Evolutionary conservation across 2,797 vertebrate species (phyloP).

Genomic region (Channa striata): DNA sequence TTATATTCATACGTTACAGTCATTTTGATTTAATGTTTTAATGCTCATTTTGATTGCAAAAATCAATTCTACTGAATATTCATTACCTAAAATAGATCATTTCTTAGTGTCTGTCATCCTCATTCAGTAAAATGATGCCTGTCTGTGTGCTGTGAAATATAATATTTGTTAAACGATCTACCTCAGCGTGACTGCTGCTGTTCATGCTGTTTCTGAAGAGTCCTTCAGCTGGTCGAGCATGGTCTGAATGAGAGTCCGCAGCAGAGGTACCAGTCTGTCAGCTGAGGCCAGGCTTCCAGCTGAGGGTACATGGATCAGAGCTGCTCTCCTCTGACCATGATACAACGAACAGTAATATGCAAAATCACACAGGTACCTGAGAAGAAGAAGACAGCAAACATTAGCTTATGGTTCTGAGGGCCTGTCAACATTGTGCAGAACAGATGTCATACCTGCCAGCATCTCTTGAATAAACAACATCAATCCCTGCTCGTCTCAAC

Average conservation of each 20-base stretch:
- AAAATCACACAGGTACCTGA: conserved; percentile 89
- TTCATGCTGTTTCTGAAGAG: neutral
- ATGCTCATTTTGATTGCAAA: too few species aligned
- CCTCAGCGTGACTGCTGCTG: neutral
- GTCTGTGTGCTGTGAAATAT: neutral
- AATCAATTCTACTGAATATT: too few species aligned
- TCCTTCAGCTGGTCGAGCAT: conserved; percentile 70
- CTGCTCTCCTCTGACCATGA: conserved; percentile 79
- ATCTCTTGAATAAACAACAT: conserved; percentile 85
- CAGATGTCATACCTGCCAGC: conserved; percentile 85
- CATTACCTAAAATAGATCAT: too few species aligned
- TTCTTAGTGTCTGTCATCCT: too few species aligned
- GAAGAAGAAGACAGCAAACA: conserved; percentile 4
- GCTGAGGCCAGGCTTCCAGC: conserved; percentile 69
- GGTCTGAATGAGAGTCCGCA: conserved; percentile 76
- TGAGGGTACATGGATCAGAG: conserved; percentile 85
- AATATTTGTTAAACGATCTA: neutral
- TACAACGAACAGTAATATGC: conserved; percentile 87
- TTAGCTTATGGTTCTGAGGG: neutral
- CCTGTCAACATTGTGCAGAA: neutral
- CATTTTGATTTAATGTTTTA: too few species aligned
- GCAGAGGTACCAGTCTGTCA: conserved; percentile 80
- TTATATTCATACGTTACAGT: too few species aligned
- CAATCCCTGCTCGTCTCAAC: conserved; percentile 70
- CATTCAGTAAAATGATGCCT: neutral